Conservation (phyloP, 2,797 vertebrate species). For the Falco biarmicus region DNA sequence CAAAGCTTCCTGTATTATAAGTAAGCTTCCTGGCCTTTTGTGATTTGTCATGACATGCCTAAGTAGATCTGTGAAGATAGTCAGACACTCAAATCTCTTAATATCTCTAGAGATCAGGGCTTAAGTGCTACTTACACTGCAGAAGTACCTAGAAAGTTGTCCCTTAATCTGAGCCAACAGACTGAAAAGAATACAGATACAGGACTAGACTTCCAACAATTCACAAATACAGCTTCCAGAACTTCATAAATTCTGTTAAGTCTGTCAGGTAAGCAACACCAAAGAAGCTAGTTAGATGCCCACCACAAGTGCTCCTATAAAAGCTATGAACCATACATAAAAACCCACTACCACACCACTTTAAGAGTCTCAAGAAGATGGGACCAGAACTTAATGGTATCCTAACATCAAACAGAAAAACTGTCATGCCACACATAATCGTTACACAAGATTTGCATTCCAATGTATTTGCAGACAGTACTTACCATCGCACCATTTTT, state of each 20-base stretch:
- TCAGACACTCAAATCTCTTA: conserved; percentile 37
- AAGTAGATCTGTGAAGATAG: conserved; percentile 1
- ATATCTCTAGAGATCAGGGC: conserved; percentile 16
- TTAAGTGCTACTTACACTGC: conserved; percentile 45
- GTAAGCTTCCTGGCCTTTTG: conserved; percentile 37
- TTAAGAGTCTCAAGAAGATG: neutral
- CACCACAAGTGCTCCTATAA: neutral
- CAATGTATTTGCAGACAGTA: neutral
- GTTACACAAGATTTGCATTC: neutral
- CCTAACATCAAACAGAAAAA: neutral
- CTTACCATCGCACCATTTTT: neutral
- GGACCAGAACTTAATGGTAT: neutral
- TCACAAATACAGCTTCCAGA: neutral
- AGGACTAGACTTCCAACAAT: neutral
- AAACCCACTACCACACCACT: neutral
- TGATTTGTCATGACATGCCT: conserved; percentile 39
- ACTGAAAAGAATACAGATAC: neutral
- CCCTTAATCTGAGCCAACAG: conserved; percentile 23
- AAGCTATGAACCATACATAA: neutral
- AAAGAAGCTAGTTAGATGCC: neutral
- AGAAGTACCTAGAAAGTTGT: conserved; percentile 52
- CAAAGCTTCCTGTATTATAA: neutral
- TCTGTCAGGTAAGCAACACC: conserved; percentile 1
- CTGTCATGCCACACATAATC: neutral
- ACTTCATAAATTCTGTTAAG: neutral